phyloP scores from a whole-genome alignment of 2,113 vertebrate species.

The Nesoenas mayeri region DNA sequence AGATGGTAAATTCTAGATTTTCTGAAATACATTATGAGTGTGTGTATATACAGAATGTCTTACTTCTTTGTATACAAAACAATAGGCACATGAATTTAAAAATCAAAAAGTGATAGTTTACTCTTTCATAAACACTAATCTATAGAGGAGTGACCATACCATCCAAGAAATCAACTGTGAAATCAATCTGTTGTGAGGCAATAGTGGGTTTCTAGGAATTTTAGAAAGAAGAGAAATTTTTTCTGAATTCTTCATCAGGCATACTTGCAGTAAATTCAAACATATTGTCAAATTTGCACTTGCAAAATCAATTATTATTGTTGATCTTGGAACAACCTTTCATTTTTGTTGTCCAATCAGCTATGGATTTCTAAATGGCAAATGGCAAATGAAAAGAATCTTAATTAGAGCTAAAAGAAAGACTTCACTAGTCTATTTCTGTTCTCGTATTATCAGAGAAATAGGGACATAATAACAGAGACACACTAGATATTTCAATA shows the following conservation, averaged over 20 bases:
- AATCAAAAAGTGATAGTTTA: neutral
- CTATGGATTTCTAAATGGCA: neutral
- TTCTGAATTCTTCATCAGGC: neutral
- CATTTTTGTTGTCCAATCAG: neutral
- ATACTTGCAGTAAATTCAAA: neutral
- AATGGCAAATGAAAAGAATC: neutral
- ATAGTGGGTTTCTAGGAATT: neutral
- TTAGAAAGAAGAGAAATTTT: neutral
- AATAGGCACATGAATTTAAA: neutral
- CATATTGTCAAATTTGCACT: neutral
- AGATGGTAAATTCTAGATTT: neutral
- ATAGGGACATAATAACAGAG: neutral
- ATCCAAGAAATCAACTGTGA: neutral
- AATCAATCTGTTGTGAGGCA: neutral
- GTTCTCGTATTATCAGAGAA: neutral
- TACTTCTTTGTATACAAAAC: neutral
- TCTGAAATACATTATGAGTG: neutral
- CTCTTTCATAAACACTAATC: neutral
- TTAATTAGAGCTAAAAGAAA: neutral
- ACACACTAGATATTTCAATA: neutral
- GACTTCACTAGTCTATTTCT: neutral
- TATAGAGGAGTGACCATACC: neutral
- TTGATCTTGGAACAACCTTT: neutral
- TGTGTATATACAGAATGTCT: neutral
- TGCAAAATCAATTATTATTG: neutral